Evolutionary conservation across 1,140 invertebrate genomes (phyloP).

Genomic region (Heterodera schachtii): DNA sequence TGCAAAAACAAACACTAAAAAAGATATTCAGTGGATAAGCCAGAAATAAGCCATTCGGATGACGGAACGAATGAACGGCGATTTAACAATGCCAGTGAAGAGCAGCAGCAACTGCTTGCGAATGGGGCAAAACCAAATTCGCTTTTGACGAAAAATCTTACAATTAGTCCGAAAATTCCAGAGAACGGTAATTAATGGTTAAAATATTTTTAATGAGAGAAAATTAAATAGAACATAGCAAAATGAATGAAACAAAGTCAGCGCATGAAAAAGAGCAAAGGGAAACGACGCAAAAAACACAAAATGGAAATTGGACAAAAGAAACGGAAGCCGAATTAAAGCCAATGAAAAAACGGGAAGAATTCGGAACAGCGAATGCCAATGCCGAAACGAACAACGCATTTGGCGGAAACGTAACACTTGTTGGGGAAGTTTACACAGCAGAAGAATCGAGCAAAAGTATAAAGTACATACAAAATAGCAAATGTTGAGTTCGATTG

Average conservation of each 20-base stretch:
- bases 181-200: background rate
- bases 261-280: constrained; percentile 11
- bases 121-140: constrained; percentile 3
- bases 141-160: constrained; percentile 19
- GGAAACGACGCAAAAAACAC: background rate
- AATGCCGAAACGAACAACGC: background rate
- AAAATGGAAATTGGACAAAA: background rate
- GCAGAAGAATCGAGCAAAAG: no score
- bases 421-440: background rate
- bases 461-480: no score
- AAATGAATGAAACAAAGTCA: constrained; percentile 11
- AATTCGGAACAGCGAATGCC: background rate
- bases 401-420: background rate
- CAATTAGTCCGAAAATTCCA: constrained; percentile 17
- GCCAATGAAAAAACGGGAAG: background rate
- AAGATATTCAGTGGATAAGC: background rate
- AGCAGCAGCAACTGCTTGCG: background rate
- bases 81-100: background rate
- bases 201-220: constrained; percentile 22
- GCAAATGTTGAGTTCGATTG: no score
- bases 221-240: background rate
- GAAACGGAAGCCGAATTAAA: background rate
- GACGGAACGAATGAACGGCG: background rate
- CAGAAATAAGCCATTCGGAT: constrained; percentile 18
- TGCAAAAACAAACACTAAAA: background rate